A percentile compares a stretch with the other conserved stretches of the same genome.
Conservation (phyloP, 2,113 vertebrate species). For the Pampusana beccarii region DNA sequence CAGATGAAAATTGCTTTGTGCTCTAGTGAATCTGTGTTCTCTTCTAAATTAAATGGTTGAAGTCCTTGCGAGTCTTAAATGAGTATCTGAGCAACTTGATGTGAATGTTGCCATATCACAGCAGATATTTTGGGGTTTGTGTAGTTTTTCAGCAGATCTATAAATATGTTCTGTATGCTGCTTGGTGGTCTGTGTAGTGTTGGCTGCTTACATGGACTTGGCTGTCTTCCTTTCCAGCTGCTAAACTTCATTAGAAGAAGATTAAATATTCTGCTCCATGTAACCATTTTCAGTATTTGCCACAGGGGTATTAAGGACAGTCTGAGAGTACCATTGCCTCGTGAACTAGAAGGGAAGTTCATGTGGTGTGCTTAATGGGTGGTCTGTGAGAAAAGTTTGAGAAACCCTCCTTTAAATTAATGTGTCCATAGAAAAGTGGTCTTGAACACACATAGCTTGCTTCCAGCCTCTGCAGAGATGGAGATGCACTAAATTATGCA, state of each 20-base stretch:
- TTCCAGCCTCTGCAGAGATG: background rate
- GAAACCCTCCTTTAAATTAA: background rate
- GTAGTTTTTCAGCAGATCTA: background rate
- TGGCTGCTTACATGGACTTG: conserved; percentile 1
- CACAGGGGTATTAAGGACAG: background rate
- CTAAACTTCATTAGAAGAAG: background rate
- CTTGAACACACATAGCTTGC: background rate
- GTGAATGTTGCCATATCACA: background rate
- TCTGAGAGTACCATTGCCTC: background rate
- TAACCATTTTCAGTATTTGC: background rate
- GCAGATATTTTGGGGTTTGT: background rate
- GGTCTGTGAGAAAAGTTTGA: conserved; percentile 6
- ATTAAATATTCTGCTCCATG: background rate
- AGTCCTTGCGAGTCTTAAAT: background rate
- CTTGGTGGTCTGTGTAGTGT: conserved; percentile 36
- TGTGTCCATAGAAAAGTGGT: background rate
- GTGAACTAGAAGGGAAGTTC: background rate
- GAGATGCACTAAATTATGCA: background rate
- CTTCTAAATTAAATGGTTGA: background rate
- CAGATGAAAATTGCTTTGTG: conserved; percentile 1
- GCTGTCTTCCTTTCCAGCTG: conserved; percentile 33
- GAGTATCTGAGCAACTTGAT: background rate
- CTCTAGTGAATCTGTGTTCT: background rate
- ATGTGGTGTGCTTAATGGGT: background rate
- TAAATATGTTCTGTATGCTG: background rate